Percentiles rank a stretch among this genome's conserved stretches.
These are phyloP conservation scores for Tyto alba DNA, from an alignment of 2,113 vertebrate genomes.

Conservation along the genomic window DNA sequence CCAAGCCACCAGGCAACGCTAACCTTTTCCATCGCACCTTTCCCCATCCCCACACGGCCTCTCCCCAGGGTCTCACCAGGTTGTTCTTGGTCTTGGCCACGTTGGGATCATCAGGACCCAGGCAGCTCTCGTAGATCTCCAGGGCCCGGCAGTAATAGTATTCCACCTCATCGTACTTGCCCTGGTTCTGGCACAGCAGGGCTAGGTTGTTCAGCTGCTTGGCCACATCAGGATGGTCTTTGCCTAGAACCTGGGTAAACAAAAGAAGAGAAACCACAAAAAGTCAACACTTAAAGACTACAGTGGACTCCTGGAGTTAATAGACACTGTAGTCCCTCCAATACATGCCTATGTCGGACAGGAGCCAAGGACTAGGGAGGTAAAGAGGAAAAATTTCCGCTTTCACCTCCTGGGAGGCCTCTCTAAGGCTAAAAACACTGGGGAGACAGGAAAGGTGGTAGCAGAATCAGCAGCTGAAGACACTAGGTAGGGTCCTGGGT, in stretches of 20 bases:
- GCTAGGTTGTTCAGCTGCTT: conserved; percentile 98
- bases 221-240: conserved; percentile 95
- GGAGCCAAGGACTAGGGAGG: background rate
- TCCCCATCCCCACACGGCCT: background rate
- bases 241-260: conserved; percentile 85
- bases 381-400: background rate
- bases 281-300: background rate
- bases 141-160: conserved; percentile 94
- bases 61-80: conserved; percentile 75
- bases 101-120: conserved; percentile 93
- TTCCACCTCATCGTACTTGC: conserved; percentile 97
- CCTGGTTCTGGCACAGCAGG: conserved; percentile 97
- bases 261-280: background rate
- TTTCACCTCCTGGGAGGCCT: background rate
- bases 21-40: background rate
- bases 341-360: background rate
- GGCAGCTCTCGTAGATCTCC: conserved; percentile 92
- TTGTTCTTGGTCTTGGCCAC: conserved; percentile 99
- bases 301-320: background rate
- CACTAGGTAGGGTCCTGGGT: background rate
- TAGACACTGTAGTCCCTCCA: background rate
- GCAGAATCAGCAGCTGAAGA: background rate
- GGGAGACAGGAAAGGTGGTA: background rate
- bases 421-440: background rate
- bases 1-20: background rate